A percentile compares a stretch with the other conserved stretches of the same genome.
phyloP scores from a whole-genome alignment of 2,797 vertebrate genomes.

The Bryconaethiops microstoma region DNA sequence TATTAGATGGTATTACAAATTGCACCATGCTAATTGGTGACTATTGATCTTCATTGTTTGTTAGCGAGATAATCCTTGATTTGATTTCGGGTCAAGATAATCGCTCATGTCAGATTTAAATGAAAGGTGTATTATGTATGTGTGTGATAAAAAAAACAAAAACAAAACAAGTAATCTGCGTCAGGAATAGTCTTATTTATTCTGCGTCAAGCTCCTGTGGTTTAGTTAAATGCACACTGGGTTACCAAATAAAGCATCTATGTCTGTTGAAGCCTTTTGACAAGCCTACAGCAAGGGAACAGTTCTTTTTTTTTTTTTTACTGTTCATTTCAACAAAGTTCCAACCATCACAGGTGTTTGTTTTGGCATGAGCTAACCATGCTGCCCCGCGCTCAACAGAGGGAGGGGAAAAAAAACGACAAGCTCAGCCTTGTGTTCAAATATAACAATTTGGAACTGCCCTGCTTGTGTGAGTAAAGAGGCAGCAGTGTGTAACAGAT shows the following conservation, averaged over 20 bases:
- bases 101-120: not conserved
- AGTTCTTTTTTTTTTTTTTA: not conserved
- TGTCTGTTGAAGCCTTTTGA: not conserved
- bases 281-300: not conserved
- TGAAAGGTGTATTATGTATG: not conserved
- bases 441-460: conserved; percentile 41
- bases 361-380: conserved; percentile 33
- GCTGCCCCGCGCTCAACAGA: conserved; percentile 18
- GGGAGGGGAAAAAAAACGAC: conserved; percentile 24
- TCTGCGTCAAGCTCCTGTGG: not conserved
- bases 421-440: conserved; percentile 47
- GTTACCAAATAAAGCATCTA: not conserved
- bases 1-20: not conserved
- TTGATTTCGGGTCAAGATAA: not conserved
- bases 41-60: not conserved
- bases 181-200: not conserved
- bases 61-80: not conserved
- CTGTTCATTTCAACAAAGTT: conserved; percentile 10
- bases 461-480: conserved; percentile 28
- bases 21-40: not conserved
- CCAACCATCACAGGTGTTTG: conserved; percentile 35
- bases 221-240: not conserved
- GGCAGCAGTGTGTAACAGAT: conserved; percentile 27
- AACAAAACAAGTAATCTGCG: not conserved
- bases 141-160: not conserved